Evolutionary conservation across 1,140 invertebrate genomes (phyloP).

Genomic region (Anastatus disparis): DNA sequence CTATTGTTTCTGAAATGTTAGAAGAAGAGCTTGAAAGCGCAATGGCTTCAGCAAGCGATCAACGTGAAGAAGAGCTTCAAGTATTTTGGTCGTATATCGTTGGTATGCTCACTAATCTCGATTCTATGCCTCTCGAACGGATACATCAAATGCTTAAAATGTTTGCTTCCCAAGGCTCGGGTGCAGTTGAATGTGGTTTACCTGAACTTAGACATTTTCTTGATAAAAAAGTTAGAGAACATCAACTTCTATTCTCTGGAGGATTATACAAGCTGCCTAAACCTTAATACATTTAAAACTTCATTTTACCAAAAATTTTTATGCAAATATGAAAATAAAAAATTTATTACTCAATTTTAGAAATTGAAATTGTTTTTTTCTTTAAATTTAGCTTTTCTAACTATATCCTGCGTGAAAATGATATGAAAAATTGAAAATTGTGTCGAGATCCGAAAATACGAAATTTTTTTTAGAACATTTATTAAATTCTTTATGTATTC

Average conservation of each 20-base stretch:
- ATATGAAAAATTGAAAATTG: no score
- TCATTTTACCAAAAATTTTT: no score
- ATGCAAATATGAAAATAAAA: no score
- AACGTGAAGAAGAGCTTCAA: slow-evolving; percentile 92
- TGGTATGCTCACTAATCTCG: slow-evolving; percentile 95
- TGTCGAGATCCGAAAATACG: no score
- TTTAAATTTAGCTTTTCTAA: no score
- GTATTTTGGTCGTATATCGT: slow-evolving; percentile 97
- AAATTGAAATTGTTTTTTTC: no score
- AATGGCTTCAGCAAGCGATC: slow-evolving; percentile 92
- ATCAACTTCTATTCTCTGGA: slow-evolving; percentile 84
- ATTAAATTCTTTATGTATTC: no score
- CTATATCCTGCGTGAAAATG: no score
- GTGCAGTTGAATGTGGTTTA: slow-evolving; percentile 86
- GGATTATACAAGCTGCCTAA: slow-evolving; percentile 90
- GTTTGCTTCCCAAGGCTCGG: slow-evolving; percentile 90
- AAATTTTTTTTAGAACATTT: no score
- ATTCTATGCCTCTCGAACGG: slow-evolving; percentile 89
- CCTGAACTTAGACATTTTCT: slow-evolving; percentile 90
- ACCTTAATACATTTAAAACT: slow-evolving; percentile 47
- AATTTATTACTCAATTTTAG: no score
- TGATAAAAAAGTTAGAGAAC: slow-evolving; percentile 91
- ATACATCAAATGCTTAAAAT: slow-evolving; percentile 98
- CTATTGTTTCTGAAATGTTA: slow-evolving; percentile 70
- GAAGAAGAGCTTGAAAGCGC: slow-evolving; percentile 92